Base-by-base conservation (phyloP, 2,888 invertebrate genomes). In the Gerris lacustris region DNA sequence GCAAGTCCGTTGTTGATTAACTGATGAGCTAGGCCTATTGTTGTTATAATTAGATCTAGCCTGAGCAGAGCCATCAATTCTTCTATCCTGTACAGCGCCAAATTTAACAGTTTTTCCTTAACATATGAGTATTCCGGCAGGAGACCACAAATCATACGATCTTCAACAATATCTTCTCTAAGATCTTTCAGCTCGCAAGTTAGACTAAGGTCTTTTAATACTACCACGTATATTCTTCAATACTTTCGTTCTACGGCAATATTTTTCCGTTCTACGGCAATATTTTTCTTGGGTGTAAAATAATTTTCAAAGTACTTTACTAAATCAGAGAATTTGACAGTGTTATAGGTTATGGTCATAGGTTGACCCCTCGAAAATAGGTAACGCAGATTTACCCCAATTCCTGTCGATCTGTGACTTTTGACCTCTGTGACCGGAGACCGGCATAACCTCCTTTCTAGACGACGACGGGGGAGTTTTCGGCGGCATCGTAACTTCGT, bases 291-390 rank as follows among this genome's bases (percentile, higher is more conserved):
- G 2, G 55, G 55, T 15, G 55, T 55, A 15, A 55, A 55, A 55
- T 55, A 55, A 55, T 55, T 55, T 55, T 55, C 55, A 55, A 55
- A 55, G 15, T 55, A 55, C 15, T 55, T 55, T 55, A 55, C 55
- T 55, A 55, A 55, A 55, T 9, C 15, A 11, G 55, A 55, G 15
- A 55, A 55, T 15, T 55, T 15, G 5, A 55, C 55, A 55, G 55
- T 55, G 55, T 9, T 11, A 55, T 2, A 5, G 15, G 55, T 9
- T 11, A 55, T 2, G 55, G 15, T 55, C 55, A 15, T 11, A 55
- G 9, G 55, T 55, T 11, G 55, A 55, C 9, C 2, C 9, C 15
- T 55, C 55, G 15, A 55, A 15, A 11, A 55, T 55, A 55, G 55
- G 55, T 11, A 55, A 11, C 55, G 55, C 55, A 11, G 55, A 15